Percentiles rank a stretch among this genome's conserved stretches.
Conservation (phyloP, 2,113 vertebrate genomes). For the Calidris pugnax region DNA sequence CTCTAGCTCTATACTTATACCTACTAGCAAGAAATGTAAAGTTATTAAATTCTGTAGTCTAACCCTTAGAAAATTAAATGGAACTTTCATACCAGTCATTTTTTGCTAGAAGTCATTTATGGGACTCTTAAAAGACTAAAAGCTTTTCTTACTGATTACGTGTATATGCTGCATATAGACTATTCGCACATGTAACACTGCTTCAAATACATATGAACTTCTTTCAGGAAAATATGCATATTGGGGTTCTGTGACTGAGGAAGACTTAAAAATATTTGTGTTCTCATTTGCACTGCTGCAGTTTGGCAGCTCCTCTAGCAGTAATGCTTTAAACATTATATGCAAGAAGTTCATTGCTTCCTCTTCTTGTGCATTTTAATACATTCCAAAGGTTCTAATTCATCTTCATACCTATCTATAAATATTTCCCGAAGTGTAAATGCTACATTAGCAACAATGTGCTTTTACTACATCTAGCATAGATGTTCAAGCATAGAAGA, state of each 20-base stretch:
- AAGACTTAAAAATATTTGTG: constrained; percentile 55
- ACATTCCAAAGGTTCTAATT: constrained; percentile 54
- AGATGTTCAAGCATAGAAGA: constrained; percentile 8
- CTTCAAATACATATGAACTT: neutral
- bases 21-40: neutral
- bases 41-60: constrained; percentile 20
- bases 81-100: constrained; percentile 12
- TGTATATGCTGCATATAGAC: neutral
- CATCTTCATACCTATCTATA: constrained; percentile 38
- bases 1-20: neutral
- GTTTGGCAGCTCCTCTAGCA: constrained; percentile 24
- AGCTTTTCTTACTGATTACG: neutral
- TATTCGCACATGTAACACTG: constrained; percentile 10
- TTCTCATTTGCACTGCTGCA: constrained; percentile 10
- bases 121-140: neutral
- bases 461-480: constrained; percentile 22
- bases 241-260: neutral
- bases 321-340: constrained; percentile 44
- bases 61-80: constrained; percentile 19
- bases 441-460: constrained; percentile 24
- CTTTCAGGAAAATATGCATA: constrained; percentile 30
- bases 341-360: constrained; percentile 49
- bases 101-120: neutral
- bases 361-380: constrained; percentile 53
- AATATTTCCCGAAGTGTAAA: constrained; percentile 48